Evolutionary conservation across 2,888 invertebrate genomes (phyloP).

Genomic region (Ornithoptera alexandrae): DNA sequence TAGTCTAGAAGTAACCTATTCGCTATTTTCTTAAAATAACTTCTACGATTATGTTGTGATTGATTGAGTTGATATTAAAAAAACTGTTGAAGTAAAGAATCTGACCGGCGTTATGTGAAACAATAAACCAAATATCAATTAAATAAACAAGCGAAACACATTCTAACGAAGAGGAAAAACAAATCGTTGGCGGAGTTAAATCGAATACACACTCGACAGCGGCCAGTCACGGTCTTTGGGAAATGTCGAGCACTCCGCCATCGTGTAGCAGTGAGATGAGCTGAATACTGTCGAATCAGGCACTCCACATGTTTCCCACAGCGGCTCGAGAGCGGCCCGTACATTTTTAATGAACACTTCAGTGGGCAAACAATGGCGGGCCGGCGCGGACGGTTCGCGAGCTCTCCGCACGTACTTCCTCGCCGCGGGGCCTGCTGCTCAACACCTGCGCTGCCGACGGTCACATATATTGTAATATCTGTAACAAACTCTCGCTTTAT

Average conservation of each 20-base stretch:
- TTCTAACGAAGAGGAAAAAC: neutral
- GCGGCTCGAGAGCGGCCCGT: slow-evolving; percentile 43
- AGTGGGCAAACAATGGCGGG: slow-evolving; percentile 32
- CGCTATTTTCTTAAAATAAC: too few relatives aligned
- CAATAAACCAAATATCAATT: neutral
- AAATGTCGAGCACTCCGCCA: slow-evolving; percentile 1
- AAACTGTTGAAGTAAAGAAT: too few relatives aligned
- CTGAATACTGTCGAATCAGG: slow-evolving; percentile 56
- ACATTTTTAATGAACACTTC: slow-evolving; percentile 65
- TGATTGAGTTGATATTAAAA: too few relatives aligned
- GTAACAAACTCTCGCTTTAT: too few relatives aligned
- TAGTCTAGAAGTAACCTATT: too few relatives aligned
- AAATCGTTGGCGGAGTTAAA: neutral
- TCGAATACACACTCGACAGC: neutral
- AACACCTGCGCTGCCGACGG: too few relatives aligned
- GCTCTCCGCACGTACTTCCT: neutral
- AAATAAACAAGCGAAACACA: neutral
- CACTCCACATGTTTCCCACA: slow-evolving; percentile 54
- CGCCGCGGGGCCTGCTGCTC: neutral
- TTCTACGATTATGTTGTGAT: too few relatives aligned
- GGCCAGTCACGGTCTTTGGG: slow-evolving; percentile 60
- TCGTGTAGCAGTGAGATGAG: slow-evolving; percentile 5
- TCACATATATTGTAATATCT: too few relatives aligned
- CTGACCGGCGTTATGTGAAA: neutral
- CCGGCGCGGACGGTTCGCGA: too few relatives aligned